Conservation (phyloP, 2,797 vertebrate species). For the Acanthurus leucopareius region DNA sequence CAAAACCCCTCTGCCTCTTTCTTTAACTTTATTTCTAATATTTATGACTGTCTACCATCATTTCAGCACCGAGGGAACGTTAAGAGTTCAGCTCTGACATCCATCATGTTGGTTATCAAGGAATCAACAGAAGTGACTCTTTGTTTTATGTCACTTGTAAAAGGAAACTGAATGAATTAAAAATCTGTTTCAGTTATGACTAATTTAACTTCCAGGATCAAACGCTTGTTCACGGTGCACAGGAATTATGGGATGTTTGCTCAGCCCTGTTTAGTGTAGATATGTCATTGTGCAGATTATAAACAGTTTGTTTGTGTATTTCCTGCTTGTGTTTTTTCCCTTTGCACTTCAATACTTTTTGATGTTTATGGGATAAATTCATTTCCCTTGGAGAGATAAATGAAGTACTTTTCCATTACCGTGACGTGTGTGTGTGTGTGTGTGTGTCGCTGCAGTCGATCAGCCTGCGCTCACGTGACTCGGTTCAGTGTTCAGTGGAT, state of each 20-base stretch:
- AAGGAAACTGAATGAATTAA: background rate
- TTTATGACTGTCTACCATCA: too few relatives aligned
- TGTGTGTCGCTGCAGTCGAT: slow-evolving; percentile 1
- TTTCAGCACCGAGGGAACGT: too few relatives aligned
- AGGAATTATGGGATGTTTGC: background rate
- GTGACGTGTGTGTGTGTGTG: too few relatives aligned
- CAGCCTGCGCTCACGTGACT: slow-evolving; percentile 21
- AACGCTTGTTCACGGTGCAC: background rate
- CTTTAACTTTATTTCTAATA: too few relatives aligned
- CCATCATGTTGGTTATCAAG: too few relatives aligned
- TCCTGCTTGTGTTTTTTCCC: slow-evolving; percentile 12
- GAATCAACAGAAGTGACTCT: background rate
- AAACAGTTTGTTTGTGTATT: background rate
- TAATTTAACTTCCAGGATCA: background rate
- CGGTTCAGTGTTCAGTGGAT: slow-evolving; percentile 1
- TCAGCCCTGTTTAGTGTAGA: background rate
- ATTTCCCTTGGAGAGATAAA: background rate
- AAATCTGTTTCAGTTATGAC: background rate
- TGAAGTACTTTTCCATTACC: background rate
- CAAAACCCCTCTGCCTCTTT: too few relatives aligned
- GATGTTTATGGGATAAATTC: background rate
- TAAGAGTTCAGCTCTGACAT: too few relatives aligned
- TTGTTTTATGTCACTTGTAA: background rate
- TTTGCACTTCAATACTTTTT: background rate
- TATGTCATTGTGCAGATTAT: background rate